These are phyloP conservation scores for Panulirus ornatus DNA, from an alignment of 1,140 invertebrate species.

Conservation along the genomic window DNA sequence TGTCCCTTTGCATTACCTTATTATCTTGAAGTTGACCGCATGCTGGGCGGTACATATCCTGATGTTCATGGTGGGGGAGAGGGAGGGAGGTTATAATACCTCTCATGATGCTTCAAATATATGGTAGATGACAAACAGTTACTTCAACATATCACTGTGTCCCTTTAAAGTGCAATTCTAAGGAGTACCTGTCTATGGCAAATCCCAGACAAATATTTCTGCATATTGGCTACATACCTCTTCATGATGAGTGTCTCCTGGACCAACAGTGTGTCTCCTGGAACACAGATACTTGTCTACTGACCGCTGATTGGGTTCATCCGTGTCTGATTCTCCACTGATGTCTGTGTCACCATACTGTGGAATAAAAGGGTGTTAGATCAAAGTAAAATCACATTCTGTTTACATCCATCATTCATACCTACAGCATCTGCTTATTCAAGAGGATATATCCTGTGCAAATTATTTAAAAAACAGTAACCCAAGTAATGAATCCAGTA, in stretches of 20 bases:
- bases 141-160: constrained; percentile 14
- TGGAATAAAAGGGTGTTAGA: neutral
- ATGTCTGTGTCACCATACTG: constrained; percentile 68
- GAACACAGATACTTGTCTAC: constrained; percentile 81
- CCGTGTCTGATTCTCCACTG: constrained; percentile 63
- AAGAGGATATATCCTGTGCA: neutral
- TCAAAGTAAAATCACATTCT: too few relatives aligned
- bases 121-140: constrained; percentile 26
- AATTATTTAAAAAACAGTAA: too few relatives aligned
- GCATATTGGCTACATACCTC: constrained; percentile 35
- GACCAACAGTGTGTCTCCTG: constrained; percentile 94
- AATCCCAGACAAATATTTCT: neutral
- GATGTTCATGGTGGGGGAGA: constrained; percentile 26
- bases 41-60: constrained; percentile 60
- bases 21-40: constrained; percentile 45
- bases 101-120: constrained; percentile 32
- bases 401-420: neutral
- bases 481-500: too few relatives aligned
- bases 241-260: constrained; percentile 83
- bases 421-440: too few relatives aligned
- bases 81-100: constrained; percentile 31
- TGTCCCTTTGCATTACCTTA: constrained; percentile 47
- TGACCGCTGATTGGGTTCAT: constrained; percentile 52
- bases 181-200: neutral
- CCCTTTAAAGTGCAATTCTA: neutral